These are phyloP conservation scores for Amaurobius ferox DNA, from an alignment of 2,888 invertebrate species.

Conservation along the genomic window DNA sequence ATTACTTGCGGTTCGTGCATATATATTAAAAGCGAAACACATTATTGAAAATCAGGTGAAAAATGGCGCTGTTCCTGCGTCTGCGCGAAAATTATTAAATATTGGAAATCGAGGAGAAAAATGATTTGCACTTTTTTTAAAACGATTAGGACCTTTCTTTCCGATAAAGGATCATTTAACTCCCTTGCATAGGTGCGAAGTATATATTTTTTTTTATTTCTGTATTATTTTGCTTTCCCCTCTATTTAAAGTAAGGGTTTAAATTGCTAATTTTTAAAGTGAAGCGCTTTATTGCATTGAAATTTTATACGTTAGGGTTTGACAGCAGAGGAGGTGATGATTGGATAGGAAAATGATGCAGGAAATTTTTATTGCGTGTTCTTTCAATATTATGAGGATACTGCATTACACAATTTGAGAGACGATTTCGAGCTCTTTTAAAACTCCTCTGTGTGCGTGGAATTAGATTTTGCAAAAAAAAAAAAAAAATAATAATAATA, in stretches of 20 bases:
- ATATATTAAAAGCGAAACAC: slow-evolving; percentile 57
- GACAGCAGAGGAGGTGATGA: background rate
- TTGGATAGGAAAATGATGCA: background rate
- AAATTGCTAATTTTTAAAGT: slow-evolving; percentile 45
- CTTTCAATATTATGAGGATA: no score
- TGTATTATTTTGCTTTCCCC: background rate
- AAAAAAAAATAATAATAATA: no score
- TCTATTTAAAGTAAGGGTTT: background rate
- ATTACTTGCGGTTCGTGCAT: slow-evolving; percentile 63
- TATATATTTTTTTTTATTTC: slow-evolving; percentile 6
- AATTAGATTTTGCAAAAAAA: no score
- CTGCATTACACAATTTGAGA: no score
- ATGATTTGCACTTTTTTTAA: slow-evolving; percentile 69
- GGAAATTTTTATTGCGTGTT: background rate
- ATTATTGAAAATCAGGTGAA: slow-evolving; percentile 67
- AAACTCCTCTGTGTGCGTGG: no score
- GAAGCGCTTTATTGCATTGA: slow-evolving; percentile 33
- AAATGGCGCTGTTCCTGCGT: slow-evolving; percentile 44
- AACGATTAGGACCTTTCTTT: slow-evolving; percentile 62
- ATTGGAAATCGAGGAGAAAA: slow-evolving; percentile 71
- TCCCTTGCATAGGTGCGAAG: background rate
- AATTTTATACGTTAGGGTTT: background rate
- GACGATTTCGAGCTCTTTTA: no score
- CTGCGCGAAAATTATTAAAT: slow-evolving; percentile 70
- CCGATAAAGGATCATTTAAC: slow-evolving; percentile 70